Base-by-base conservation (phyloP, 1,140 invertebrate genomes). In the Melanaphis sacchari region DNA sequence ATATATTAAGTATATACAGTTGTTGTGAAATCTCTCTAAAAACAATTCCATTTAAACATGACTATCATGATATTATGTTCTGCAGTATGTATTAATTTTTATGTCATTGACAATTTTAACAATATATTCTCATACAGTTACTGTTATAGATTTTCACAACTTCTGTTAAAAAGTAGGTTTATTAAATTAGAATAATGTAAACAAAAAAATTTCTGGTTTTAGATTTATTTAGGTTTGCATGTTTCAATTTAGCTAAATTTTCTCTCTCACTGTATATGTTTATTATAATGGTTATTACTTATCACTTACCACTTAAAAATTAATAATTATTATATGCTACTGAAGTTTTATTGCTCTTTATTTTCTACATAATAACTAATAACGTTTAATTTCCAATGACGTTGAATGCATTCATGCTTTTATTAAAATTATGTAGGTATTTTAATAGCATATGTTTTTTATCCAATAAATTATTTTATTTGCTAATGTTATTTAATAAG, bases 321-420 rank as follows among this genome's bases (percentile, higher is more conserved):
- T 9, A 76, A 76, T 76, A 76, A 76, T 52, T 24, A 76, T 76
- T 76, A 3, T 76, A 76, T n/a, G n/a, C 59, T 76, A 76, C 59
- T 76, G 31, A n/a, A 76, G n/a, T 76, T 76, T 18, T 76, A 76
- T 15, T 76, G 59, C n/a, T 76, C 31, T 76, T 76, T n/a, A 76
- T 76, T 76, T 76, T 76, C 31, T 76, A 76, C 59, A 76, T 76
- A 76, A n/a, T n/a, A 76, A 76, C 59, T n/a, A 76, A n/a, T 76
- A 76, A n/a, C 59, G 36, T 18, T n/a, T 76, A 18, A 76, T 76
- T 49, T 11, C 15, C 46, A 49, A 49, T 49, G 46, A 31, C 15
- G 15, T n/a, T n/a, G 59, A 1, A 76, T 36, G 31, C 31, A 76
- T 76, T 76, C 59, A 5, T 36, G 59, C 15, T n/a, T 76, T 76